Percentiles rank a stretch among this genome's conserved stretches.
These are phyloP conservation scores for Macrocentrus cingulum DNA, from an alignment of 1,140 invertebrate species.

Conservation along the genomic window DNA sequence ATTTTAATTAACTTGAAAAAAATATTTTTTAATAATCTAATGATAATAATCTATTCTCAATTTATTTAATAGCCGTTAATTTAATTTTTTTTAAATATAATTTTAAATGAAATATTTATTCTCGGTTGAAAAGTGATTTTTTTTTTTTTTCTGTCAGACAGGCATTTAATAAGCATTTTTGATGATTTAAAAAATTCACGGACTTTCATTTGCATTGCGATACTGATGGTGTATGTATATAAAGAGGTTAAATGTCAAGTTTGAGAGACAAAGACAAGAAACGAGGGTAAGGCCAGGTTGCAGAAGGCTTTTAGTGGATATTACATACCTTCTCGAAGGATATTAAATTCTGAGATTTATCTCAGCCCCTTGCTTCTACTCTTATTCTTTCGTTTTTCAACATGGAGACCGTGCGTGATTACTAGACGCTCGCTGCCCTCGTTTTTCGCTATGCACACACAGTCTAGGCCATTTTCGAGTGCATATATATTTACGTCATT, in stretches of 20 bases:
- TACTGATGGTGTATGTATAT: neutral
- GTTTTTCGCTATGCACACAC: slow-evolving; percentile 13
- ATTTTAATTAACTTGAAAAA: no score
- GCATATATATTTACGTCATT: neutral
- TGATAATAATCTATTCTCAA: no score
- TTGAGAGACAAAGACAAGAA: slow-evolving; percentile 16
- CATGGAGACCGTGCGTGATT: slow-evolving; percentile 26
- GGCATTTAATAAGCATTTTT: no score
- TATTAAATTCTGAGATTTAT: slow-evolving; percentile 56
- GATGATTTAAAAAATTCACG: no score
- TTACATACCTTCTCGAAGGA: slow-evolving; percentile 50
- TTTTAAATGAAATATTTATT: no score
- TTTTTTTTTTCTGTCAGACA: no score
- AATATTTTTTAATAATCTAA: no score
- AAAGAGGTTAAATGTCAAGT: slow-evolving; percentile 2
- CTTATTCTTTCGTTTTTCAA: slow-evolving; percentile 13
- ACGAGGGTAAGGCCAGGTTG: slow-evolving; percentile 22
- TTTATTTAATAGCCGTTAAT: no score
- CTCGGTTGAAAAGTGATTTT: no score
- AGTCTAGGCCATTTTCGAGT: neutral
- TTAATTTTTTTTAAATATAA: no score
- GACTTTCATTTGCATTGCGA: no score
- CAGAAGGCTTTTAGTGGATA: slow-evolving; percentile 46
- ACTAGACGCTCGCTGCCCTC: slow-evolving; percentile 26
- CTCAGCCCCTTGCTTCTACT: slow-evolving; percentile 32